A percentile compares a stretch with the other conserved stretches of the same genome.
phyloP scores from a whole-genome alignment of 2,888 invertebrate species.

The Drosophila testacea region DNA sequence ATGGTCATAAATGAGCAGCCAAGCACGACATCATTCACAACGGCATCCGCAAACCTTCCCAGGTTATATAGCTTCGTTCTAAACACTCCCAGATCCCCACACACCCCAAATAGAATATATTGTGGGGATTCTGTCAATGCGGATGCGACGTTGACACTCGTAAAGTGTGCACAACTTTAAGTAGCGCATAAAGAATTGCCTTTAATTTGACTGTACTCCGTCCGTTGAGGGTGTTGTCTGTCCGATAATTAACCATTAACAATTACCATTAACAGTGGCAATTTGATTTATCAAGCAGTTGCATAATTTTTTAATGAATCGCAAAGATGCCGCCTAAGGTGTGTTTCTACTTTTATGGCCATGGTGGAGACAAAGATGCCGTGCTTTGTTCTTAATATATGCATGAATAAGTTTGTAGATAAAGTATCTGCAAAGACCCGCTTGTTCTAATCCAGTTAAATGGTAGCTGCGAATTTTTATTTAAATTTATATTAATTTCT shows the following conservation, averaged over 20 bases:
- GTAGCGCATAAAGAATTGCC: constrained; percentile 54
- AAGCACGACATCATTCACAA: constrained; percentile 58
- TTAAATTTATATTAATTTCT: no score
- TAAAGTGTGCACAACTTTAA: constrained; percentile 66
- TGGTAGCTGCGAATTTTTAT: no score
- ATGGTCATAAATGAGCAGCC: constrained; percentile 81
- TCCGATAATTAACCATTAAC: constrained; percentile 24
- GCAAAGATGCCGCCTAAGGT: constrained; percentile 1
- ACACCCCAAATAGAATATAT: neutral
- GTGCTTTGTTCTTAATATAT: no score
- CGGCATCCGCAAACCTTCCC: constrained; percentile 21
- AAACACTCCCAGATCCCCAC: constrained; percentile 12
- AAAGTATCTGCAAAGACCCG: no score
- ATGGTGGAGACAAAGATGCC: neutral
- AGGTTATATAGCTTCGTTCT: constrained; percentile 20
- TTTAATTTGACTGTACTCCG: constrained; percentile 29
- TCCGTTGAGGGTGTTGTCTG: neutral
- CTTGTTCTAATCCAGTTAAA: no score
- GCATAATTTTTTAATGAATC: constrained; percentile 18
- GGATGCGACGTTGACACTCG: constrained; percentile 36
- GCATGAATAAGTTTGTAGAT: neutral
- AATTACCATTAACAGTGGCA: constrained; percentile 22
- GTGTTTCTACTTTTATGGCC: constrained; percentile 2
- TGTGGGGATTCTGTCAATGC: constrained; percentile 4
- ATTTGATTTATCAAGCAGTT: constrained; percentile 30